Base-by-base conservation (phyloP, 2,888 invertebrate genomes). In the Eustalomyia histrio region DNA sequence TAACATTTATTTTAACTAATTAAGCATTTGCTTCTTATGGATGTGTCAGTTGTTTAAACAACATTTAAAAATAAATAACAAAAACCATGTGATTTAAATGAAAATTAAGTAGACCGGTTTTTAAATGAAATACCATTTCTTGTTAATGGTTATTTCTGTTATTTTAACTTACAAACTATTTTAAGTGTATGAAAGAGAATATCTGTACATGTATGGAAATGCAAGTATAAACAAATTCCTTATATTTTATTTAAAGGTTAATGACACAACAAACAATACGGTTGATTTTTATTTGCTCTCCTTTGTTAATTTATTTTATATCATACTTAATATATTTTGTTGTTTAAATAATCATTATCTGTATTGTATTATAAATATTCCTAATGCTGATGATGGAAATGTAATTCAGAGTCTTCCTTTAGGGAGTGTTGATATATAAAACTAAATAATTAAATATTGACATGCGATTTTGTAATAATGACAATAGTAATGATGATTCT, bases 401-500 rank as follows among this genome's bases (percentile, higher is more conserved):
- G 35, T 58, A 6, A 35, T n/a, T n/a, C 18, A n/a, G 16, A 4
- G 60, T 17, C 16, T 17, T 16, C 24, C 24, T 16, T 21, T 43
- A 17, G 21, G 39, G n/a, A 29, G 16, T 47, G 43, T 9, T 16
- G 21, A 9, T 55, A 16, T 47, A 14, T 2, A 55, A 60, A 69
- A 71, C 18, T 47, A 47, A 24, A 50, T 74, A 79, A 79, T 79
- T 53, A 52, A 63, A 61, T 55, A 55, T 68, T 68, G 68, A 68
- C 79, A 79, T 73, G 73, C 73, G 43, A 79, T 63, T 60, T 35
- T 43, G 65, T 65, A 78, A 58, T 78, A 52, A 64, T 57, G 64
- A 29, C 61, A 69, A 16, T 17, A 64, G 60, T 17, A 67, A 55
- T 52, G 43, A 60, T 64, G 53, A 52, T 63, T 43, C 50, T 64